A percentile compares a stretch with the other conserved stretches of the same genome.
phyloP scores from a whole-genome alignment of 2,888 invertebrate species.

The Standfussiana lucernea region DNA sequence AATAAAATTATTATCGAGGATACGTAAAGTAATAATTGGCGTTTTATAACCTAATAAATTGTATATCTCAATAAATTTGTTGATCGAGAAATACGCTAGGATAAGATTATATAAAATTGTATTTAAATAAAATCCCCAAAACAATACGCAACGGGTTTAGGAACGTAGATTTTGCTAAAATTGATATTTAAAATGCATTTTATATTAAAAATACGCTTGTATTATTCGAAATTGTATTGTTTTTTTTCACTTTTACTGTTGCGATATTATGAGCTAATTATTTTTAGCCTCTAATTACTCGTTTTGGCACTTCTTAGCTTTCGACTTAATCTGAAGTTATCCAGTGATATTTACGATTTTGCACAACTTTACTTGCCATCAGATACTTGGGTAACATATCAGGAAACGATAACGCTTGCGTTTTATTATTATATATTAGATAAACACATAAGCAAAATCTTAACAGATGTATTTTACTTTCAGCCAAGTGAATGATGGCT shows the following conservation, averaged over 20 bases:
- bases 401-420: neutral
- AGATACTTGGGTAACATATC: slow-evolving; percentile 18
- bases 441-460: too few species aligned
- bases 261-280: slow-evolving; percentile 32
- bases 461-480: neutral
- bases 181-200: slow-evolving; percentile 71
- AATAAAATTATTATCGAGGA: slow-evolving; percentile 64
- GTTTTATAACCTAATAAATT: slow-evolving; percentile 70
- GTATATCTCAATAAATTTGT: slow-evolving; percentile 69
- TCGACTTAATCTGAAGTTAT: slow-evolving; percentile 26
- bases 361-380: slow-evolving; percentile 31
- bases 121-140: slow-evolving; percentile 53
- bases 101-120: slow-evolving; percentile 66
- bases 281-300: slow-evolving; percentile 29
- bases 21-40: slow-evolving; percentile 66
- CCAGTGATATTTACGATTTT: slow-evolving; percentile 33
- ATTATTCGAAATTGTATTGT: slow-evolving; percentile 49
- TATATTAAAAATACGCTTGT: slow-evolving; percentile 67
- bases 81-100: slow-evolving; percentile 67
- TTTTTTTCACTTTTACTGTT: slow-evolving; percentile 44
- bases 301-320: slow-evolving; percentile 54
- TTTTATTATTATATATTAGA: too few species aligned
- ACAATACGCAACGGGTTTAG: slow-evolving; percentile 64
- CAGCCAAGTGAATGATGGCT: neutral
- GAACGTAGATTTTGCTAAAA: slow-evolving; percentile 73